Evolutionary conservation across 2,888 invertebrate species (phyloP), one percentile per base, ranked within the genome.

Genomic region (Ormyrus rosae): DNA sequence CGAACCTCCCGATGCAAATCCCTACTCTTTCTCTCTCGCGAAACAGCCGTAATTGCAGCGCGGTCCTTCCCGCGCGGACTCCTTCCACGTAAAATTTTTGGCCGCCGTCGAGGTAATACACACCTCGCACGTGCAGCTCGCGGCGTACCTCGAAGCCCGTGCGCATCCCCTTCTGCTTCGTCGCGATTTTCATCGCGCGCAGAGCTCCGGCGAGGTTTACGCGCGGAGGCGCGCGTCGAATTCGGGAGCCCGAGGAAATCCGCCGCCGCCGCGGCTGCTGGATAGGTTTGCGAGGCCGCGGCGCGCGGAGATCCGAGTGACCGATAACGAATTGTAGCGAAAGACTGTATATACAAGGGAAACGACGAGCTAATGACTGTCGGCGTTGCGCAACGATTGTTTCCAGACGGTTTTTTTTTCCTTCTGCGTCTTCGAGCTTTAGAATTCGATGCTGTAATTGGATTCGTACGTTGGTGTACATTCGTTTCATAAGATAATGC

Each of bases 401-500:
- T 69, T 74, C 55, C 34, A 34, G 34, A 4, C 34, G 4, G 34
- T 45, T 74, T 53, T 46, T 58, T 61, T 74, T 51, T 55, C 46
- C 46, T 6, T 8, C n/a, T 45, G 7, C 10, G 3, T 6, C 58
- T 53, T 6, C 48, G 50, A 45, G n/a, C 19, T 75, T 51, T 45
- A 45, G 50, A n/a, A 48, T 69, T 70, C 53, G 70, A 77, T 68
- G 78, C 78, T 55, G 78, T 68, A 78, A 78, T 78, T 72, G 61
- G 78, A 78, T 73, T 78, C 78, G 72, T 34, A 55, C 61, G 3
- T 1, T 19, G 1, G 34, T 0, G 34, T 34, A 55, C 55, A 68
- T 61, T 78, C 48, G 78, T 78, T 78, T 78, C 78, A 56, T 78
- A 72, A 78, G 70, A 56, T 51, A 56, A 45, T n/a, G 64, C 67